Percentiles rank a stretch among this genome's conserved stretches.
Conservation (phyloP, 2,113 vertebrate genomes). For the Gasterosteus nipponicus region DNA sequence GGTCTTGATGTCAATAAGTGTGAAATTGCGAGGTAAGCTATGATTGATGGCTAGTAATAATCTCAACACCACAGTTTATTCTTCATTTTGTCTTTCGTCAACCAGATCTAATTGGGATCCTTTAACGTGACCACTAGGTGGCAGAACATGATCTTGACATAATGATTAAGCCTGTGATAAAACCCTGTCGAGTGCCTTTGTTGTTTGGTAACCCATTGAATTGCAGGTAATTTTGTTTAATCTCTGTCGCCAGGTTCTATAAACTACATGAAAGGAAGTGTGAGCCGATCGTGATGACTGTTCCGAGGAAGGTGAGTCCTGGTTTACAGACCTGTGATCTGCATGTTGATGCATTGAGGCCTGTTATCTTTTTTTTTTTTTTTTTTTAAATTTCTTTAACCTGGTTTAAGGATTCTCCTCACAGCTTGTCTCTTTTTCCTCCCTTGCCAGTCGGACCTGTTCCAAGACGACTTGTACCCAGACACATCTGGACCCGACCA, state of each 20-base stretch:
- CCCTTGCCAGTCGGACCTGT: constrained; percentile 90
- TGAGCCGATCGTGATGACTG: constrained; percentile 98
- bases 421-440: constrained; percentile 30
- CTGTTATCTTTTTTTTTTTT: no score
- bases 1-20: constrained; percentile 98
- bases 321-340: not conserved
- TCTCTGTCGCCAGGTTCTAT: constrained; percentile 87
- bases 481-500: constrained; percentile 93
- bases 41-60: not conserved
- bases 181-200: not conserved
- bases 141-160: constrained; percentile 37
- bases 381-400: not conserved
- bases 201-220: not conserved
- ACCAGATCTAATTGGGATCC: not conserved
- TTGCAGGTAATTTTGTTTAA: constrained; percentile 6
- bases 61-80: not conserved
- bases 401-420: not conserved
- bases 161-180: not conserved
- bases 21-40: constrained; percentile 92
- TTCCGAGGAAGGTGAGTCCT: constrained; percentile 94
- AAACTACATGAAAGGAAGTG: constrained; percentile 98
- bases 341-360: constrained; percentile 4
- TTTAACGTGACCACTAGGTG: constrained; percentile 64
- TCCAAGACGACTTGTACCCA: constrained; percentile 97
- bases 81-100: not conserved